Evolutionary conservation across 2,113 vertebrate species (phyloP).

Genomic region (Oreocharis arfaki): DNA sequence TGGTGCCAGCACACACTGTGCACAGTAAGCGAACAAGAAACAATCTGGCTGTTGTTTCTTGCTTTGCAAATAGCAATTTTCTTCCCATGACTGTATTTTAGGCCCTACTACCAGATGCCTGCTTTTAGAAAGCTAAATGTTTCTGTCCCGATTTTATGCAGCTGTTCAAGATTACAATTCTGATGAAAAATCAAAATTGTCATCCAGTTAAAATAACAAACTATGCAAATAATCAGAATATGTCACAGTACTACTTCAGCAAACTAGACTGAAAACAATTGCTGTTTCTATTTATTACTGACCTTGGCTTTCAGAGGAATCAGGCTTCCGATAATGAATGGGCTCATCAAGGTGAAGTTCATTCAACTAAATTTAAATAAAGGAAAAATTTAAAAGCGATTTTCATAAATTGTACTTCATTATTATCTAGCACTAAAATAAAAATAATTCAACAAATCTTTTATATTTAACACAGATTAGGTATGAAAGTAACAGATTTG

Average conservation of each 20-base stretch:
- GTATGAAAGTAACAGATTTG: background rate
- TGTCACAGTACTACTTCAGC: background rate
- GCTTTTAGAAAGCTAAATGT: background rate
- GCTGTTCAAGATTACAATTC: background rate
- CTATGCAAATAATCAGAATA: background rate
- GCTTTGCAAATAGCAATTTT: constrained; percentile 66
- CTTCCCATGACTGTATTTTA: constrained; percentile 47
- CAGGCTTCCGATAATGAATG: background rate
- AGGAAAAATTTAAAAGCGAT: background rate
- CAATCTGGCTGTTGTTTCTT: constrained; percentile 72
- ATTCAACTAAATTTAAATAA: background rate
- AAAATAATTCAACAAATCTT: background rate
- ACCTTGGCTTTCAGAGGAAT: background rate
- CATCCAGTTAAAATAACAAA: background rate
- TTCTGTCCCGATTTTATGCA: background rate
- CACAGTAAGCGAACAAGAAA: constrained; percentile 69
- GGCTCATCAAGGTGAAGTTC: background rate
- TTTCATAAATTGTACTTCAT: background rate
- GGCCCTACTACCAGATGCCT: background rate
- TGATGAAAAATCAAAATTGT: background rate
- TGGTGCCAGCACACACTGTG: constrained; percentile 69
- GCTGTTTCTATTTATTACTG: background rate
- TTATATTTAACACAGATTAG: background rate
- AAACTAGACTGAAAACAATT: background rate
- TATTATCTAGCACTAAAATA: background rate